Conservation (phyloP, 2,113 vertebrate species). For the Psilopogon haemacephalus region DNA sequence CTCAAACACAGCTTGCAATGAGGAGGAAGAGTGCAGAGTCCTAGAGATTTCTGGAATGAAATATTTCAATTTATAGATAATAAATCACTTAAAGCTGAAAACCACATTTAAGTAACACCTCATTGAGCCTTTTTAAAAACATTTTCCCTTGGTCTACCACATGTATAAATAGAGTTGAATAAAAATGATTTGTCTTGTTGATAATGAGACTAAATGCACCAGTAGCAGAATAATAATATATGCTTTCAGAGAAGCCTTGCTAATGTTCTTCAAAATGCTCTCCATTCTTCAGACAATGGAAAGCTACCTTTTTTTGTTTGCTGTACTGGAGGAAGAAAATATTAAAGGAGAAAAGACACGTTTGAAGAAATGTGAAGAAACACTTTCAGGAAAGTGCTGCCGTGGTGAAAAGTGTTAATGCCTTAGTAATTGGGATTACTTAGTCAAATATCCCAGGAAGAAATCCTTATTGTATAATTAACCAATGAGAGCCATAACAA, state of each 20-base stretch:
- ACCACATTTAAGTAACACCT: slow-evolving; percentile 56
- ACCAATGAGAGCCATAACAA: not conserved
- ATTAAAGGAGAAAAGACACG: not conserved
- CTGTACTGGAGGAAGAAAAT: not conserved
- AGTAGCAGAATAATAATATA: slow-evolving; percentile 28
- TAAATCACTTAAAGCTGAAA: slow-evolving; percentile 59
- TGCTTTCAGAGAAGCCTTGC: not conserved
- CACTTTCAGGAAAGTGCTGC: not conserved
- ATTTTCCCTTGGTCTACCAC: slow-evolving; percentile 50
- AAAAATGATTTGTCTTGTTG: slow-evolving; percentile 55
- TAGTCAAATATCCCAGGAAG: not conserved
- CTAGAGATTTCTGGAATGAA: not conserved
- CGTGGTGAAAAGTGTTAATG: not conserved
- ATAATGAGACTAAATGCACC: slow-evolving; percentile 28
- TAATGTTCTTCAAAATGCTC: slow-evolving; percentile 20
- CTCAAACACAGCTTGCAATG: not conserved
- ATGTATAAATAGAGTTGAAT: slow-evolving; percentile 42
- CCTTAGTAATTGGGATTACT: not conserved
- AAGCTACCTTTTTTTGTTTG: not conserved
- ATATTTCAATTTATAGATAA: slow-evolving; percentile 38
- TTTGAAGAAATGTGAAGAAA: not conserved
- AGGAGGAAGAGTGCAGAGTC: not conserved
- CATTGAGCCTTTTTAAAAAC: slow-evolving; percentile 50
- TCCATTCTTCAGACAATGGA: not conserved
- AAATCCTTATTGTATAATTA: not conserved